Evolutionary conservation across 37 sponge, comb jelly and placozoan genomes (phyloP), one percentile per base, ranked within the genome.

Genomic region (Dysidea cf. avara): DNA sequence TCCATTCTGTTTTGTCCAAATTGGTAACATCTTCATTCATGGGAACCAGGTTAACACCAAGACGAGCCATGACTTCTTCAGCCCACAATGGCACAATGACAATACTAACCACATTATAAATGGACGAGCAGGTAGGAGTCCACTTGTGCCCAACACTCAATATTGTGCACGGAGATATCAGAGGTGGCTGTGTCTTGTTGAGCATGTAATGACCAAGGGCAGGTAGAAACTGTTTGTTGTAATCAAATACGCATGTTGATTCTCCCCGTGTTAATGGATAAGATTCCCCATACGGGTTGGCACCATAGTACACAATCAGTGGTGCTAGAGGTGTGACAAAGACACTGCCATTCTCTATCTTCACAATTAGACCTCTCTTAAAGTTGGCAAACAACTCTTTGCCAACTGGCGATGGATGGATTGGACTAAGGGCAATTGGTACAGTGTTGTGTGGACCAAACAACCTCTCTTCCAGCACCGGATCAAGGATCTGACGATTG

Each of bases 381-480:
- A 69, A 20, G 31, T 51, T 75, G 5, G 25, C 61, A 35, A 83
- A 83, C 25, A 83, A 62, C 0, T 75, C 64, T 17, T 68, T 43
- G 12, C 77, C 61, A 21, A 75, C 70, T 39, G 64, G 6, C 16
- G 77, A 69, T 22, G 84, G 84, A 32, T 83, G 84, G 21, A 76
- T 61, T 6, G 84, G 84, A 64, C 77, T 71, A n/a, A 83, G 68
- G 26, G 77, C 33, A 12, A 83, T 68, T 34, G 75, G 84, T 61
- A 70, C 71, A 1, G 84, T 70, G 7, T 58, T 53, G 0, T 76
- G 76, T 28, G 84, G 84, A 3, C 84, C 84, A 76, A 83, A 83
- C 32, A 83, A 56, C 31, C 52, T 68, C 64, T 76, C 77, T 39
- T 83, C 84, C 21, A 53, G 65, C 31, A 76, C 54, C 9, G 60